Evolutionary conservation across 2,888 invertebrate genomes (phyloP), one percentile per base, ranked within the genome.

Genomic region (Parelbella ahira): DNA sequence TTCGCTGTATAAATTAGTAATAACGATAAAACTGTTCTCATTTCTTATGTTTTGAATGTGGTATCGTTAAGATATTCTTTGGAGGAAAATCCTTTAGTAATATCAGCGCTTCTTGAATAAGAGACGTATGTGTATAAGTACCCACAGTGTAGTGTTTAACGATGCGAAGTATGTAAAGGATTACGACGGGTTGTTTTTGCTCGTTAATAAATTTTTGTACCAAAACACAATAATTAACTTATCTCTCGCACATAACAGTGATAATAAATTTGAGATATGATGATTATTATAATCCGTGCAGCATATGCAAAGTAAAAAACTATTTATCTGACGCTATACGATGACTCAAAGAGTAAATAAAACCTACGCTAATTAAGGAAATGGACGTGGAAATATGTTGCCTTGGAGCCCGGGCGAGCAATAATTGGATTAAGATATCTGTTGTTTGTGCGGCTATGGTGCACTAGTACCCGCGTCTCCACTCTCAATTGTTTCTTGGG

Each of bases 321-420:
- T 27, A 15, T 8, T 19, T 15, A 8, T 8, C 4, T 4, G 7
- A 18, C 24, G 13, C 12, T 13, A 12, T 7, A 32, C 19, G 25
- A 20, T 39, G 39, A 32, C 25, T 39, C 39, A 37, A 15, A 8
- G 25, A 32, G 32, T 33, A 33, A 39, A 39, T 25, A 15, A 24
- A 8, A 13, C 13, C 11, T 9, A 39, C 32, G 41, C 27, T 41
- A 41, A 41, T 41, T 41, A 41, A 41, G 41, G 41, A 41, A 41
- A 37, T 37, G 8, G 20, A 9, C 20, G 28, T 28, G 13, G 13
- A 37, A 37, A 41, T 33, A 28, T 33, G 13, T 34, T 28, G 20
- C 25, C 32, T 27, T 33, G n/a, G n/a, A n/a, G n/a, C n/a, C n/a
- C n/a, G 25, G 24, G 9, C 6, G 12, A 12, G 20, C 25, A 32